These are phyloP conservation scores for Buceros bicornis DNA, from an alignment of 2,797 vertebrate genomes.

Conservation along the genomic window DNA sequence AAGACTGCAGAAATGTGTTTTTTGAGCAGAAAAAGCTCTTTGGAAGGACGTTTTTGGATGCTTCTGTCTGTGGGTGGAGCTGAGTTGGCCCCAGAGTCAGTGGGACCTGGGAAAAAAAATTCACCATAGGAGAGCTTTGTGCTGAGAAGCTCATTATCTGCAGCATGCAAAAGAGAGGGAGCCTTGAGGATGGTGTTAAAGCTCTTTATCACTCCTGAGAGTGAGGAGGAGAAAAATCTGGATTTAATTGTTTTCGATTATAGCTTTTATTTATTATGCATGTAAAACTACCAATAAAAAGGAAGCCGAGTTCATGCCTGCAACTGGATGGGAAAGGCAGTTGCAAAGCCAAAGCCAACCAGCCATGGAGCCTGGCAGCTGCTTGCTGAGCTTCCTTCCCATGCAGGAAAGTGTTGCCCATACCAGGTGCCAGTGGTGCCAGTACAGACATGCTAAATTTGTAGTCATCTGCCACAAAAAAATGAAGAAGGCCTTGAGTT, in stretches of 20 bases:
- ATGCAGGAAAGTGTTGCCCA: neutral
- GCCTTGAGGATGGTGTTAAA: neutral
- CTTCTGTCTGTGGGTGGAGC: neutral
- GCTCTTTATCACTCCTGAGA: conserved; percentile 4
- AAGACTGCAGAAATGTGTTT: neutral
- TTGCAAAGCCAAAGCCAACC: neutral
- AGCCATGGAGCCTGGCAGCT: neutral
- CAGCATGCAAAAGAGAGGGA: neutral
- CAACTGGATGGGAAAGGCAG: neutral
- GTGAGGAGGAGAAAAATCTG: neutral
- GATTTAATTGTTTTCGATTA: neutral
- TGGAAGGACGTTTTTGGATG: neutral
- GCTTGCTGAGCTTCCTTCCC: neutral
- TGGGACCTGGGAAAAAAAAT: neutral
- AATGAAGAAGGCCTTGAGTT: neutral
- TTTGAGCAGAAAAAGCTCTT: neutral
- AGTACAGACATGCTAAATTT: neutral
- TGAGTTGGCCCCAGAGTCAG: neutral
- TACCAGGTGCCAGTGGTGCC: neutral
- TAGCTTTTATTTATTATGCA: neutral
- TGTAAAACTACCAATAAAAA: neutral
- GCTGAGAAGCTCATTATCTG: neutral
- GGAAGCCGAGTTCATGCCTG: neutral
- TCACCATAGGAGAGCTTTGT: neutral
- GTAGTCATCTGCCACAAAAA: neutral